Evolutionary conservation across 2,113 vertebrate genomes (phyloP).

Genomic region (Chamaetylas fuelleborni): DNA sequence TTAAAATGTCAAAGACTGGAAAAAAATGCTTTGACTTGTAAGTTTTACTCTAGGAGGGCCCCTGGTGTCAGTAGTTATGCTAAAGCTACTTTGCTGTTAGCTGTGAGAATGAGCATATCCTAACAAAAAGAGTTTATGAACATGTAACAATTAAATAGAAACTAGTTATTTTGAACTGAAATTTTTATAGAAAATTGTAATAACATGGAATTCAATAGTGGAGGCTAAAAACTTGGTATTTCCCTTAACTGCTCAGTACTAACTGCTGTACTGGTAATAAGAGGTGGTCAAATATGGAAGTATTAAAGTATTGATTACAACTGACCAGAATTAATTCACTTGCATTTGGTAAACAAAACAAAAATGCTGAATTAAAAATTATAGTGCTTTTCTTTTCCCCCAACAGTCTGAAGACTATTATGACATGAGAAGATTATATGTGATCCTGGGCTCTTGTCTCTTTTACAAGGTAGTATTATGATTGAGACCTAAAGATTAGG

Average conservation of each 20-base stretch:
- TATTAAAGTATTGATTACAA: background rate
- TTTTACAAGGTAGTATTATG: slow-evolving; percentile 89
- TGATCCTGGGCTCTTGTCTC: slow-evolving; percentile 90
- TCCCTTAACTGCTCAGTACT: background rate
- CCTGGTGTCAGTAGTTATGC: background rate
- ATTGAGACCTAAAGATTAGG: background rate
- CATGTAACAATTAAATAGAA: background rate
- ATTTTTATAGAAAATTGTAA: background rate
- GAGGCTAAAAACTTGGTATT: background rate
- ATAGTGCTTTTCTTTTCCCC: background rate
- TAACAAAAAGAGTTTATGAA: background rate
- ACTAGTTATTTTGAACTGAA: background rate
- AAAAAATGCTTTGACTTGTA: background rate
- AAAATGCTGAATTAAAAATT: slow-evolving; percentile 3
- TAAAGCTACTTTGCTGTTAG: background rate
- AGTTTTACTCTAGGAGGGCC: background rate
- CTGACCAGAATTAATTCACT: background rate
- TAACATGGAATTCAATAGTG: accelerated
- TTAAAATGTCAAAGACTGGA: background rate
- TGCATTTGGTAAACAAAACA: background rate
- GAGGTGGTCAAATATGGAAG: background rate
- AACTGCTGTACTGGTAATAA: background rate
- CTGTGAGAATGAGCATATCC: background rate
- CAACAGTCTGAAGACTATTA: slow-evolving; percentile 93
- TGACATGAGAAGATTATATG: slow-evolving; percentile 88